Percentiles rank a stretch among this genome's conserved stretches.
These are phyloP conservation scores for Pyralis farinalis DNA, from an alignment of 2,888 invertebrate genomes.

Conservation along the genomic window DNA sequence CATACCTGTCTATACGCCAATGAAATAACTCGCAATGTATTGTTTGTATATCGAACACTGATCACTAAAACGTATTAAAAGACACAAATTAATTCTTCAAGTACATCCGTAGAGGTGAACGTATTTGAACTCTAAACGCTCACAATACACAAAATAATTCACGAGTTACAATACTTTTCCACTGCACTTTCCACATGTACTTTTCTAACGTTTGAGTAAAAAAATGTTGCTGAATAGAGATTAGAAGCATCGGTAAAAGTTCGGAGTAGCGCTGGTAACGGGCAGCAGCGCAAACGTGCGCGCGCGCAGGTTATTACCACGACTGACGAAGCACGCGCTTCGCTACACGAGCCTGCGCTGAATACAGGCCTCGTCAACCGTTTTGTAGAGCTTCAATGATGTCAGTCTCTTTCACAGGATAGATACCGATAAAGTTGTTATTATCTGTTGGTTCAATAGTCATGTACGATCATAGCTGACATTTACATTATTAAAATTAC, in stretches of 20 bases:
- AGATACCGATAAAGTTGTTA: too few species aligned
- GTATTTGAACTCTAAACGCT: slow-evolving; percentile 49
- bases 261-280: slow-evolving; percentile 37
- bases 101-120: slow-evolving; percentile 38
- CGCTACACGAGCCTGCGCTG: slow-evolving; percentile 46
- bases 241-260: slow-evolving; percentile 40
- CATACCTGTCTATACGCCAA: not conserved
- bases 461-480: too few species aligned
- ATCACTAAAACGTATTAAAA: slow-evolving; percentile 1
- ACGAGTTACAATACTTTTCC: not conserved
- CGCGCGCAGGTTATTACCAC: slow-evolving; percentile 56
- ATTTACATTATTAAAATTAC: too few species aligned
- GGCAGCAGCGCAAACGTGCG: slow-evolving; percentile 27
- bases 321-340: slow-evolving; percentile 72
- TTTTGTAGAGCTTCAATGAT: slow-evolving; percentile 24
- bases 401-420: not conserved
- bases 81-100: slow-evolving; percentile 30
- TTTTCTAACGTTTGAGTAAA: slow-evolving; percentile 4
- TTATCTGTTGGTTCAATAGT: not conserved
- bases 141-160: not conserved
- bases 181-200: slow-evolving; percentile 6
- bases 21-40: not conserved
- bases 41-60: slow-evolving; percentile 3
- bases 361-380: slow-evolving; percentile 47
- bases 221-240: slow-evolving; percentile 1